Percentiles rank a stretch among this genome's conserved stretches.
Evolutionary conservation across 2,888 invertebrate species (phyloP).

Genomic region (Copidosoma aretas): DNA sequence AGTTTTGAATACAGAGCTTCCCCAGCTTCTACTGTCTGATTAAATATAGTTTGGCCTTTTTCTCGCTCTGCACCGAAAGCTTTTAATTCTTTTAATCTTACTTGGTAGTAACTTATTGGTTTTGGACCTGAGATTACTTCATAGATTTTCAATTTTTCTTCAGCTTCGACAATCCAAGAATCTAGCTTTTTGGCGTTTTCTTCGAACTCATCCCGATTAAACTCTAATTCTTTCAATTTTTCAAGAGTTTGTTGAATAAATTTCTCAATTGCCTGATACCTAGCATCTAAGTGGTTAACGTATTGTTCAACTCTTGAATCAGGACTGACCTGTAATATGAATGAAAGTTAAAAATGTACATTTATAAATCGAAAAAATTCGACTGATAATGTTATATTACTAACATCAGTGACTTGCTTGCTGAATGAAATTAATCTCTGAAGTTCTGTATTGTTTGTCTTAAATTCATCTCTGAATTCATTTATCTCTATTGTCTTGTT

Average conservation of each 20-base stretch:
- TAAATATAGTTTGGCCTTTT: constrained; percentile 78
- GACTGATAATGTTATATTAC: constrained; percentile 50
- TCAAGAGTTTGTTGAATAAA: constrained; percentile 75
- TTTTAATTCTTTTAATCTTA: constrained; percentile 79
- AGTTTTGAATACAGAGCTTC: constrained; percentile 88
- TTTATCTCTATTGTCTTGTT: constrained; percentile 74
- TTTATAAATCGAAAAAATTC: not conserved
- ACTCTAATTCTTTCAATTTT: constrained; percentile 74
- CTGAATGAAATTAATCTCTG: constrained; percentile 73
- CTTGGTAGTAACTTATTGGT: constrained; percentile 70
- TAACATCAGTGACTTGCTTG: constrained; percentile 75
- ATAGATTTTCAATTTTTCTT: constrained; percentile 76
- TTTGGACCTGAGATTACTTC: constrained; percentile 79
- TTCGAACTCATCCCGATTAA: constrained; percentile 74
- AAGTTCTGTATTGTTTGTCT: constrained; percentile 72
- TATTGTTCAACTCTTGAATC: constrained; percentile 85
- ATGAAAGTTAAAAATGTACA: constrained; percentile 1
- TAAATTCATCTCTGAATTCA: constrained; percentile 70
- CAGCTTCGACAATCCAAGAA: constrained; percentile 79
- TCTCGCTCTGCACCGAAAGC: constrained; percentile 78
- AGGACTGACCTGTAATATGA: constrained; percentile 60
- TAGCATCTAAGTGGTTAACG: constrained; percentile 76
- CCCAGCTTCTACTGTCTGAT: constrained; percentile 83
- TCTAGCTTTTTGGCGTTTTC: constrained; percentile 74
- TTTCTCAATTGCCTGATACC: constrained; percentile 78